Evolutionary conservation across 2,113 vertebrate genomes (phyloP).

Genomic region (Percina caprodes): DNA sequence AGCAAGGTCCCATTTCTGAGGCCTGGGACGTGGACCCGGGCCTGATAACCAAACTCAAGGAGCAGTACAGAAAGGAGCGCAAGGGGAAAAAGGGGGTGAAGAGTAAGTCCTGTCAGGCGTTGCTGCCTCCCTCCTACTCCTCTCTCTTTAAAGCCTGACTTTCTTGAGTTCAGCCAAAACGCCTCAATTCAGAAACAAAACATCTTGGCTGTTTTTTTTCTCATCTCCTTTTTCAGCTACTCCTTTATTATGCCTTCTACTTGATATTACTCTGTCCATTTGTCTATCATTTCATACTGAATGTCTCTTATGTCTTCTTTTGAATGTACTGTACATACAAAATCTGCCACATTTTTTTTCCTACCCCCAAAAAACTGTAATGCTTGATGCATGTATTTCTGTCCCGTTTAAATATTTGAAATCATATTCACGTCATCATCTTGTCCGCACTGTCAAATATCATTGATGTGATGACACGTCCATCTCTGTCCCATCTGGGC

Average conservation of each 20-base stretch:
- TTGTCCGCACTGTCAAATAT: constrained; percentile 24
- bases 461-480: constrained; percentile 14
- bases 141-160: constrained; percentile 72
- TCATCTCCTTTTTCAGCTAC: constrained; percentile 84
- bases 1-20: constrained; percentile 95
- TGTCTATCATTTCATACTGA: constrained; percentile 52
- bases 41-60: constrained; percentile 99
- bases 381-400: constrained; percentile 54
- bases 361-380: constrained; percentile 1
- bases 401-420: constrained; percentile 29
- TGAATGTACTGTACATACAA: constrained; percentile 15
- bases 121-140: constrained; percentile 75
- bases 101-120: constrained; percentile 95
- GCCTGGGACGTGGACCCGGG: constrained; percentile 99
- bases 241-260: constrained; percentile 63
- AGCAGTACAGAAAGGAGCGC: constrained; percentile 99
- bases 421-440: constrained; percentile 19
- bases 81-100: constrained; percentile 99
- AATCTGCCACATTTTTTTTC: constrained; percentile 35
- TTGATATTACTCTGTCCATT: constrained; percentile 44
- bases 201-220: constrained; percentile 45
- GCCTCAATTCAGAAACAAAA: constrained; percentile 58
- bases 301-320: constrained; percentile 36
- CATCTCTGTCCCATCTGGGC: constrained; percentile 45
- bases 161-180: constrained; percentile 61